phyloP scores from a whole-genome alignment of 1,140 invertebrate species.

The Pogonus chalceus region DNA sequence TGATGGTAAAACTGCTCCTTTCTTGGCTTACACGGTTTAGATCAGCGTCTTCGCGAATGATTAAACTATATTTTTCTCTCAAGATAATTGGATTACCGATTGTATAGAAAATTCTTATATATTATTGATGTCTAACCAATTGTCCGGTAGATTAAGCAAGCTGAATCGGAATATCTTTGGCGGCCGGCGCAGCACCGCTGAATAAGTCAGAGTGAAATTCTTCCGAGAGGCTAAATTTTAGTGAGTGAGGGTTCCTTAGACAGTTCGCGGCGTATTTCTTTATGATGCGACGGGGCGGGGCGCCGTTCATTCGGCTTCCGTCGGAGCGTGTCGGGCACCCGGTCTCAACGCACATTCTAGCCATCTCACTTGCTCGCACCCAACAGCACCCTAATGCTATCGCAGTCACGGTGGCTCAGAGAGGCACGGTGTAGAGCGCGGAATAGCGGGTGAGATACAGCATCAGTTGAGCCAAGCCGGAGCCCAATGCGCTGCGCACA shows the following conservation, averaged over 20 bases:
- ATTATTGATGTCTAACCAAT: slow-evolving; percentile 21
- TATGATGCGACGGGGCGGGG: slow-evolving; percentile 16
- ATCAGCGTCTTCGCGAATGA: slow-evolving; percentile 13
- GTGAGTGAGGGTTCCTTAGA: slow-evolving; percentile 15
- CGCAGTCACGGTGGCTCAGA: too few relatives aligned
- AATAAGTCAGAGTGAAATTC: slow-evolving; percentile 22
- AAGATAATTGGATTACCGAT: slow-evolving; percentile 25
- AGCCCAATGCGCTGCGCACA: background rate
- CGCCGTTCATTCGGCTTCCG: slow-evolving; percentile 14
- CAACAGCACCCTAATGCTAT: slow-evolving; percentile 10
- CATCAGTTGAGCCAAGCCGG: background rate
- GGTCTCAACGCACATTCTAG: slow-evolving; percentile 11
- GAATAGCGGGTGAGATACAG: background rate
- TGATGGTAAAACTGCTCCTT: too few relatives aligned
- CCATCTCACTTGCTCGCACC: slow-evolving; percentile 4
- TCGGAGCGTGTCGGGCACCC: slow-evolving; percentile 9
- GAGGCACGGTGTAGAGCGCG: too few relatives aligned
- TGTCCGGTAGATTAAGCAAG: slow-evolving; percentile 27
- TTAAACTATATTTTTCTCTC: slow-evolving; percentile 9
- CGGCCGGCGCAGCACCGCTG: slow-evolving; percentile 10
- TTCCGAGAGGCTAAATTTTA: slow-evolving; percentile 21
- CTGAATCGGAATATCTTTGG: slow-evolving; percentile 11
- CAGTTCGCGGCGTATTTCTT: slow-evolving; percentile 5
- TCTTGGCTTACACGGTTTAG: too few relatives aligned
- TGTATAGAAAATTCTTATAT: slow-evolving; percentile 12